A percentile compares a stretch with the other conserved stretches of the same genome.
Conservation (phyloP, 2,888 invertebrate species). For the Harpalus rubripes region DNA sequence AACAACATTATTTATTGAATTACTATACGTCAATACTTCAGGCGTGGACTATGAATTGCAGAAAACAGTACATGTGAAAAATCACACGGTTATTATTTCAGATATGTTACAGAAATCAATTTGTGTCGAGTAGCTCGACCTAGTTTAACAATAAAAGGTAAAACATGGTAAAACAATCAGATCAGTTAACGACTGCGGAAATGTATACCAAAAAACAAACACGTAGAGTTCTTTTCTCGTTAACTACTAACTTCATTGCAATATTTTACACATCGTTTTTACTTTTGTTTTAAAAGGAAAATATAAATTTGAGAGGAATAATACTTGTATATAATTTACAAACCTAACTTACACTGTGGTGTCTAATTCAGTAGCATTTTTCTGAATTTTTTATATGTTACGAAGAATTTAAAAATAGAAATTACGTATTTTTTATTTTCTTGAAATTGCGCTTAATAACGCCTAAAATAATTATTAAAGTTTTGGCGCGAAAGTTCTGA, state of each 20-base stretch:
- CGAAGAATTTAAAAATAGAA: too few species aligned
- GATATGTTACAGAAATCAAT: conserved; percentile 51
- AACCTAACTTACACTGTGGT: too few species aligned
- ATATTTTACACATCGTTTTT: conserved; percentile 24
- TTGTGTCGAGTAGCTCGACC: conserved; percentile 45
- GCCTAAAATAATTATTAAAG: too few species aligned
- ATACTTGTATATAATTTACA: too few species aligned
- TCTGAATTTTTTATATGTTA: too few species aligned
- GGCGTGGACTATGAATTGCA: background rate
- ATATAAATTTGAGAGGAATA: background rate
- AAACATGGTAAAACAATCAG: conserved; percentile 37
- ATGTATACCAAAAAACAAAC: conserved; percentile 27
- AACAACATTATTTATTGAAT: conserved; percentile 45
- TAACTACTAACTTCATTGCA: conserved; percentile 34
- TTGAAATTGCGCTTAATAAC: too few species aligned
- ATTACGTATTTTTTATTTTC: too few species aligned
- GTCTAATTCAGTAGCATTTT: too few species aligned
- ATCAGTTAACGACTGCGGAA: conserved; percentile 39
- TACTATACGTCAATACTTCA: conserved; percentile 26
- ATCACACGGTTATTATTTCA: conserved; percentile 36
- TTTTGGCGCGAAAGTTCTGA: too few species aligned
- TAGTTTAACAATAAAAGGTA: conserved; percentile 32
- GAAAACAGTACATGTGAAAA: conserved; percentile 33
- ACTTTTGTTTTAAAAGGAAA: background rate
- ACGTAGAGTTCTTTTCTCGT: conserved; percentile 19